phyloP scores from a whole-genome alignment of 2,888 invertebrate genomes.

The Dromius quadrimaculatus region DNA sequence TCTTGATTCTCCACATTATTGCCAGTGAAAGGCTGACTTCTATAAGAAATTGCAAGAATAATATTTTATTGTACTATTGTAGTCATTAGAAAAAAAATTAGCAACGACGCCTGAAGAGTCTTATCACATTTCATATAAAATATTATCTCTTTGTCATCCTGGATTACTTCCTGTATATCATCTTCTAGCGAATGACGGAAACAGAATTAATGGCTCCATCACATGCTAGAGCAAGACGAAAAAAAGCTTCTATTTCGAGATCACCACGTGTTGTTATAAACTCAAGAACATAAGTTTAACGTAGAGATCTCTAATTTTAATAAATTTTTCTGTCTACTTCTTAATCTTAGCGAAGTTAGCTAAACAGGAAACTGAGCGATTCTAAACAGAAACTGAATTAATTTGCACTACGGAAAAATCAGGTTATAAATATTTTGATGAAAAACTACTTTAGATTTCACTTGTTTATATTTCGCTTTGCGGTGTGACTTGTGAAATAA shows the following conservation, averaged over 20 bases:
- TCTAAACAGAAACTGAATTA: neutral
- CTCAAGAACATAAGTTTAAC: neutral
- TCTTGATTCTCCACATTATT: too few species aligned
- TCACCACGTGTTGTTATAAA: conserved; percentile 29
- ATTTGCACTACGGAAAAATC: conserved; percentile 19
- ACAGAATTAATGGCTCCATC: neutral
- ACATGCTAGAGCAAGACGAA: conserved; percentile 17
- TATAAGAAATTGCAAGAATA: too few species aligned
- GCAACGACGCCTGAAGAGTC: too few species aligned
- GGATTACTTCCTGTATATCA: conserved; percentile 1
- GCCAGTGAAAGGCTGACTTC: too few species aligned
- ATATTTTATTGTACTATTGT: too few species aligned
- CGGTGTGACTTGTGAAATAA: conserved; percentile 18
- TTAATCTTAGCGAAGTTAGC: neutral
- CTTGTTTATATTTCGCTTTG: conserved; percentile 8
- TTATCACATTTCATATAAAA: too few species aligned
- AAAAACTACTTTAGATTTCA: conserved; percentile 32
- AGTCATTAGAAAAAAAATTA: too few species aligned
- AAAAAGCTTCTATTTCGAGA: conserved; percentile 16
- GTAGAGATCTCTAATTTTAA: conserved; percentile 19
- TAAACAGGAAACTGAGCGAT: conserved; percentile 22
- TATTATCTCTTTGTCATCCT: neutral
- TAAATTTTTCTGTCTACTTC: conserved; percentile 4
- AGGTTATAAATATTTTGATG: conserved; percentile 36
- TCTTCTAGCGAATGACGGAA: neutral